Percentiles rank a stretch among this genome's conserved stretches.
Evolutionary conservation across 2,797 vertebrate species (phyloP).

Genomic region (Lindbergichthys nudifrons): DNA sequence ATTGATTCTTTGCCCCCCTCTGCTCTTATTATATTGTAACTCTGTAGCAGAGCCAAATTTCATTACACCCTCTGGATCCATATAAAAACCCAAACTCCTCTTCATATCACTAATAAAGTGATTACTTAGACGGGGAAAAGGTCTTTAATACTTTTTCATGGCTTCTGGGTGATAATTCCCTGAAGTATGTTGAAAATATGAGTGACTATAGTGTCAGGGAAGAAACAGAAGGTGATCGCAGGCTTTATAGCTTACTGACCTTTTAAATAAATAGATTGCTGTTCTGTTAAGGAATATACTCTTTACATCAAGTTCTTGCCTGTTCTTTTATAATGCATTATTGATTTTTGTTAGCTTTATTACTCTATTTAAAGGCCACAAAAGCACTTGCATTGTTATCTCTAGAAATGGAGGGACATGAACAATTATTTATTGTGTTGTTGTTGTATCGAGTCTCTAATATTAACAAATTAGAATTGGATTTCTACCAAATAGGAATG

Average conservation of each 20-base stretch:
- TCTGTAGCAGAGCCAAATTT: slow-evolving; percentile 87
- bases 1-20: slow-evolving; percentile 66
- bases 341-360: slow-evolving; percentile 79
- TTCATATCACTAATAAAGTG: slow-evolving; percentile 85
- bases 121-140: slow-evolving; percentile 78
- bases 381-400: slow-evolving; percentile 43
- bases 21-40: slow-evolving; percentile 77
- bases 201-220: slow-evolving; percentile 71
- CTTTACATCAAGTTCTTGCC: slow-evolving; percentile 66
- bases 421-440: slow-evolving; percentile 37
- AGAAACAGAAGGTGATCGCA: slow-evolving; percentile 59
- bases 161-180: slow-evolving; percentile 77
- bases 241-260: slow-evolving; percentile 78
- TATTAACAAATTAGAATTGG: slow-evolving; percentile 6
- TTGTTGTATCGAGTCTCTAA: slow-evolving; percentile 6
- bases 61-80: slow-evolving; percentile 85
- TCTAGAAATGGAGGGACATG: slow-evolving; percentile 17
- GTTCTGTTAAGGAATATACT: slow-evolving; percentile 73
- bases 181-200: slow-evolving; percentile 70
- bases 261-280: slow-evolving; percentile 80
- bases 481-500: background rate
- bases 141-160: slow-evolving; percentile 76
- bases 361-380: slow-evolving; percentile 72
- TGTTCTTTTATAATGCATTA: slow-evolving; percentile 82
- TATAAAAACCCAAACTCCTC: slow-evolving; percentile 89